phyloP scores from a whole-genome alignment of 2,113 vertebrate genomes.

The Pseudolaguvia tuberculata region DNA sequence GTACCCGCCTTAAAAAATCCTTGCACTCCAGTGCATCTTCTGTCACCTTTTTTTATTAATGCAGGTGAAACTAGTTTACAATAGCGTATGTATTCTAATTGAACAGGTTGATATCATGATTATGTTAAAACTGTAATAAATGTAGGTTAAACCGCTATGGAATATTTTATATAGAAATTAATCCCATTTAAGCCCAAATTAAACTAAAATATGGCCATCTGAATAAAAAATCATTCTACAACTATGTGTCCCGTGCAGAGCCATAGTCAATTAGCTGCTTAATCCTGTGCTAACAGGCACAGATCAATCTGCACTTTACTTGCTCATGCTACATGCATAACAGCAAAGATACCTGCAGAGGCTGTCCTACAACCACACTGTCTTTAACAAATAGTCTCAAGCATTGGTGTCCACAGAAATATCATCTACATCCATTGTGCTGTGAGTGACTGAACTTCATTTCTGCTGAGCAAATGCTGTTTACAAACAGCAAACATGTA shows the following conservation, averaged over 20 bases:
- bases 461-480: background rate
- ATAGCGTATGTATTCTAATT: background rate
- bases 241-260: conserved; percentile 6
- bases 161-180: background rate
- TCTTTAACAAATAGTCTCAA: background rate
- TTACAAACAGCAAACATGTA: background rate
- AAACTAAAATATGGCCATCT: conserved; percentile 16
- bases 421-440: background rate
- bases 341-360: background rate
- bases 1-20: conserved; percentile 27
- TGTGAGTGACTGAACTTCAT: background rate
- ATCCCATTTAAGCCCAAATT: conserved; percentile 19
- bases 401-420: background rate
- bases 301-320: conserved; percentile 25
- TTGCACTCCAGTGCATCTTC: background rate
- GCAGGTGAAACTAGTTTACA: background rate
- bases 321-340: conserved; percentile 2
- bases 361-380: background rate
- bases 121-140: background rate
- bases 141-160: background rate
- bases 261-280: conserved; percentile 4
- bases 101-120: conserved; percentile 1
- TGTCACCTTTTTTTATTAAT: background rate
- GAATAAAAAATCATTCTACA: conserved; percentile 2
- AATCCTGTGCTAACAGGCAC: conserved; percentile 16